Percentiles rank a stretch among this genome's conserved stretches.
These are phyloP conservation scores for Eueremaeus valkanovi DNA, from an alignment of 2,888 invertebrate species.

Conservation along the genomic window DNA sequence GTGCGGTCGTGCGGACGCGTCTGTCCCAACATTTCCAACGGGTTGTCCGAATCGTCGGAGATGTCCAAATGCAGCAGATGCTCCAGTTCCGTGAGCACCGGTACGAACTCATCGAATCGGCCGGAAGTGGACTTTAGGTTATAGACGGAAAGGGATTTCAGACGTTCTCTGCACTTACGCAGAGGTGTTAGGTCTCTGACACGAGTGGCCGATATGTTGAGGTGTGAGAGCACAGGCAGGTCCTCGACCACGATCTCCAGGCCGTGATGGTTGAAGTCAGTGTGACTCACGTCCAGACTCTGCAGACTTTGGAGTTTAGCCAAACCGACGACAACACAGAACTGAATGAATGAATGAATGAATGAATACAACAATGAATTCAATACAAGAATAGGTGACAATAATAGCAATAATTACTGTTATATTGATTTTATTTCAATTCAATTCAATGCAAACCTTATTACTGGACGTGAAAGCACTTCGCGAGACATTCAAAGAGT, in stretches of 20 bases:
- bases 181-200: conserved; percentile 45
- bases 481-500: conserved; percentile 61
- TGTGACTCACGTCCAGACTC: conserved; percentile 62
- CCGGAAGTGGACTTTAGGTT: conserved; percentile 50
- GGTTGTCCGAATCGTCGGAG: conserved; percentile 57
- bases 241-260: conserved; percentile 64
- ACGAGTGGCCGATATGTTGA: conserved; percentile 64
- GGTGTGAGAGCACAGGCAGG: conserved; percentile 60
- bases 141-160: conserved; percentile 61
- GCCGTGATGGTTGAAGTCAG: conserved; percentile 64
- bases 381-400: background rate
- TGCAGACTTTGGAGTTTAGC: conserved; percentile 61
- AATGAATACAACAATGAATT: too few species aligned
- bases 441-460: too few species aligned
- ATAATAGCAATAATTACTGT: background rate
- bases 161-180: conserved; percentile 57
- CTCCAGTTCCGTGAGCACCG: conserved; percentile 57
- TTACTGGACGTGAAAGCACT: conserved; percentile 62
- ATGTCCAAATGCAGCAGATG: conserved; percentile 59
- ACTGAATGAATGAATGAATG: conserved; percentile 49
- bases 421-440: too few species aligned
- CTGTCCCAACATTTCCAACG: conserved; percentile 50
- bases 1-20: conserved; percentile 52
- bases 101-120: conserved; percentile 51
- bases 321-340: conserved; percentile 60